Percentiles rank a stretch among this genome's conserved stretches.
Evolutionary conservation across 2,888 invertebrate species (phyloP).

Genomic region (Bhutanitis thaidina): DNA sequence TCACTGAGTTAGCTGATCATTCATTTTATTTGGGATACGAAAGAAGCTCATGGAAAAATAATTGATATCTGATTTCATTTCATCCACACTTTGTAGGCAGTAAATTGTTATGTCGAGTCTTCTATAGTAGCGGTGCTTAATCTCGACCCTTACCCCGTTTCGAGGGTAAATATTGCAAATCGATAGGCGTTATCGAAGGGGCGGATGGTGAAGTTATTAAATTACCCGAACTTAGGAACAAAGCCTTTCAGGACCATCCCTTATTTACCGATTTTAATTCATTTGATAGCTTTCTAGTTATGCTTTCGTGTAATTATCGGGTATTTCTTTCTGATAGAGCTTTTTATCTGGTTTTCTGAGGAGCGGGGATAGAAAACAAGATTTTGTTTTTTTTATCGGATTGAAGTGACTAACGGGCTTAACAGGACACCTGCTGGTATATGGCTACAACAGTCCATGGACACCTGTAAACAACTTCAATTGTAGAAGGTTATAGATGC

Average conservation of each 20-base stretch:
- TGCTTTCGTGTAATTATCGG: no score
- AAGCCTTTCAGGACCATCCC: constrained; percentile 18
- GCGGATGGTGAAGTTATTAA: constrained; percentile 48
- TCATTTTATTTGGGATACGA: no score
- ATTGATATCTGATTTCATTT: not conserved
- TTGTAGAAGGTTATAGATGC: no score
- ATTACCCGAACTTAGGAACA: constrained; percentile 45
- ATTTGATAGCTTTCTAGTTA: not conserved
- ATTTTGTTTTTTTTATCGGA: no score
- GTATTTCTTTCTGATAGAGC: not conserved
- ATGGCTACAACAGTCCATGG: no score
- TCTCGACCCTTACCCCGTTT: constrained; percentile 27
- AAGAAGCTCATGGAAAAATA: not conserved
- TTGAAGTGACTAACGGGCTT: no score
- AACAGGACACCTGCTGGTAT: no score
- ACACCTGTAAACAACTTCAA: no score
- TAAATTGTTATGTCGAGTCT: constrained; percentile 31
- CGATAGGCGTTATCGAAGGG: constrained; percentile 52
- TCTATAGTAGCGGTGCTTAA: constrained; percentile 5
- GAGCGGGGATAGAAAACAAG: no score
- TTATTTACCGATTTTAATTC: constrained; percentile 16
- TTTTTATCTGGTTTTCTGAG: no score
- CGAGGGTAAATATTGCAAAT: constrained; percentile 57
- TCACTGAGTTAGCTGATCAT: no score
- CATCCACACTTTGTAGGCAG: constrained; percentile 13